Evolutionary conservation across 2,797 vertebrate genomes (phyloP).

Genomic region (Sebastes vulpes): DNA sequence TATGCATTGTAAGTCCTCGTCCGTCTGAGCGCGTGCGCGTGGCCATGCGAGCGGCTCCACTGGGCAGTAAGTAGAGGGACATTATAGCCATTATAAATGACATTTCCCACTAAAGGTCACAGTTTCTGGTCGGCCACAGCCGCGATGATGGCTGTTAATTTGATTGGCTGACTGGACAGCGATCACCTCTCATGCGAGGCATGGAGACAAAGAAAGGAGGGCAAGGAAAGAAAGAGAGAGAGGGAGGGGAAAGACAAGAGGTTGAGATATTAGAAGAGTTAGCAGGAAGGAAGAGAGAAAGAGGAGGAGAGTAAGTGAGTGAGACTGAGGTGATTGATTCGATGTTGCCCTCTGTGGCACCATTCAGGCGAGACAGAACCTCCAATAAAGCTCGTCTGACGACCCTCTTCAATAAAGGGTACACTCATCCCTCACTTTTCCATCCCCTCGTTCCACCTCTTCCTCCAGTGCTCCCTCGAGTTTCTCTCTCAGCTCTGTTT

Average conservation of each 20-base stretch:
- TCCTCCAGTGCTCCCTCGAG: constrained; percentile 60
- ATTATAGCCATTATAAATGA: constrained; percentile 84
- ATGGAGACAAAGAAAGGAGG: constrained; percentile 21
- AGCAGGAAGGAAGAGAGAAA: constrained; percentile 55
- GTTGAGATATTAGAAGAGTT: constrained; percentile 59
- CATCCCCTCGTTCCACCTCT: constrained; percentile 65
- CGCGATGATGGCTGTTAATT: constrained; percentile 75
- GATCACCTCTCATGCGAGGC: constrained; percentile 64
- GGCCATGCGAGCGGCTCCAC: constrained; percentile 50
- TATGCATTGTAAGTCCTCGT: constrained; percentile 25
- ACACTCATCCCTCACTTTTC: constrained; percentile 67
- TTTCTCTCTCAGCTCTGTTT: constrained; percentile 49
- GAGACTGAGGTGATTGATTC: constrained; percentile 81
- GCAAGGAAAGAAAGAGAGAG: background rate
- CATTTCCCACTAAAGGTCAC: constrained; percentile 86
- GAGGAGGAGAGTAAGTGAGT: constrained; percentile 72
- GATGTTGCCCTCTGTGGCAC: constrained; percentile 82
- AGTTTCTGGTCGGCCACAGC: constrained; percentile 64
- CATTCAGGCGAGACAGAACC: constrained; percentile 83
- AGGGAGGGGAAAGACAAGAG: background rate
- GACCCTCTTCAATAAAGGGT: constrained; percentile 83
- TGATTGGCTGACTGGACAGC: constrained; percentile 80
- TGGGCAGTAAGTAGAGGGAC: constrained; percentile 75
- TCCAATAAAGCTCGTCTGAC: constrained; percentile 83
- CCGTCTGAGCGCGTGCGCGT: background rate